Evolutionary conservation across 2,113 vertebrate genomes (phyloP).

Genomic region (Clarias gariepinus): DNA sequence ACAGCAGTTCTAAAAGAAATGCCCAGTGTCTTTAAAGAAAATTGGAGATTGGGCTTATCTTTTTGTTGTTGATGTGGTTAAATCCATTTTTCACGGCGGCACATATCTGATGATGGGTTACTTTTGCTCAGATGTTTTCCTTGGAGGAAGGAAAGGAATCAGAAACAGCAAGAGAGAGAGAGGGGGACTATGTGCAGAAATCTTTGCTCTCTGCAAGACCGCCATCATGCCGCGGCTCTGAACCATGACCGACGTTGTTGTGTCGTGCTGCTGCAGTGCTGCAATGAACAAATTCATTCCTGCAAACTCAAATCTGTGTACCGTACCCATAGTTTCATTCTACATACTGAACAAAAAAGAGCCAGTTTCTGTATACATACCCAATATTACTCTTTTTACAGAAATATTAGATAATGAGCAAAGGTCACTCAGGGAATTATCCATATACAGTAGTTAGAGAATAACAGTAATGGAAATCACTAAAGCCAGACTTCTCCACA

Average conservation of each 20-base stretch:
- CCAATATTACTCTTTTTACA: background rate
- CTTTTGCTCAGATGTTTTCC: slow-evolving; percentile 26
- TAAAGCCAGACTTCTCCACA: background rate
- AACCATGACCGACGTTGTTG: background rate
- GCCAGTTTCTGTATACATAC: background rate
- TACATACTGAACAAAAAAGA: background rate
- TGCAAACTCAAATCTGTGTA: background rate
- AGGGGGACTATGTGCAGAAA: background rate
- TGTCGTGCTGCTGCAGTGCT: slow-evolving; percentile 18
- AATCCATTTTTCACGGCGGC: slow-evolving; percentile 42
- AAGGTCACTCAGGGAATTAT: background rate
- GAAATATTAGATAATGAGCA: background rate
- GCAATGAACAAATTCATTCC: slow-evolving; percentile 24
- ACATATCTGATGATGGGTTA: slow-evolving; percentile 61
- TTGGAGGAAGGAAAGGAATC: slow-evolving; percentile 37
- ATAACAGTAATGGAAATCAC: background rate
- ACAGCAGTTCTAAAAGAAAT: slow-evolving; percentile 59
- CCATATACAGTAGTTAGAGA: background rate
- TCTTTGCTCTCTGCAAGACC: slow-evolving; percentile 21
- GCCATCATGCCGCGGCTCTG: background rate
- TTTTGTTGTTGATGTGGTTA: background rate
- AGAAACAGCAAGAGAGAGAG: background rate
- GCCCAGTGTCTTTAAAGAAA: slow-evolving; percentile 55
- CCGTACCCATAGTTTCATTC: background rate
- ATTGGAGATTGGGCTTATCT: slow-evolving; percentile 43